phyloP scores from a whole-genome alignment of 2,797 vertebrate genomes.

The Cirrhinus mrigala region DNA sequence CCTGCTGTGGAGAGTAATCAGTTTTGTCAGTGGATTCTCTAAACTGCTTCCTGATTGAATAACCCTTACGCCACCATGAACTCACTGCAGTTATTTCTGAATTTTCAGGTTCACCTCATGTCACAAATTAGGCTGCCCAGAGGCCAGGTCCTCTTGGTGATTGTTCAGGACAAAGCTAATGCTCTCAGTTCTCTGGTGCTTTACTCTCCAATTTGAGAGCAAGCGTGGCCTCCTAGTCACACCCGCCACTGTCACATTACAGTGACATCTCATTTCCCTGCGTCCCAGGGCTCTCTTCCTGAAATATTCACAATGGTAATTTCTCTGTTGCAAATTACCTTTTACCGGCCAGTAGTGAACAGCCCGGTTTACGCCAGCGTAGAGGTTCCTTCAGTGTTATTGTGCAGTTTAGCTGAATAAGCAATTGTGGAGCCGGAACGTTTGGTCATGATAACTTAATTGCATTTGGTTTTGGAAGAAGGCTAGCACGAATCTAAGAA shows the following conservation, averaged over 20 bases:
- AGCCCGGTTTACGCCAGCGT: constrained; percentile 25
- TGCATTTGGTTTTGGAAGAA: not conserved
- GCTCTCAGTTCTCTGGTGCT: constrained; percentile 46
- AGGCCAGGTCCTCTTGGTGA: constrained; percentile 40
- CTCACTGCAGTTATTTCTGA: constrained; percentile 23
- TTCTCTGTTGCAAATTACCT: constrained; percentile 39
- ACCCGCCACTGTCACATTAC: constrained; percentile 47
- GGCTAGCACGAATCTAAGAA: constrained; percentile 3
- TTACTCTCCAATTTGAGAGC: constrained; percentile 41
- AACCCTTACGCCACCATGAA: not conserved
- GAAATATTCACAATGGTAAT: constrained; percentile 54
- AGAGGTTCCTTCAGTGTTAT: not conserved
- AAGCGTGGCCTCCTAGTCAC: constrained; percentile 35
- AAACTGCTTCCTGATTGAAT: constrained; percentile 10
- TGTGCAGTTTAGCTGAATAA: constrained; percentile 24
- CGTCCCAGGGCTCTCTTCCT: constrained; percentile 47
- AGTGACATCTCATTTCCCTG: constrained; percentile 48
- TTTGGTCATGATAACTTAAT: not conserved
- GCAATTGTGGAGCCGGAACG: not conserved
- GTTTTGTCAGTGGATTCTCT: not conserved
- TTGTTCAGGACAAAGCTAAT: constrained; percentile 38
- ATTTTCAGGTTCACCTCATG: constrained; percentile 31
- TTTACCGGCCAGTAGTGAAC: constrained; percentile 22
- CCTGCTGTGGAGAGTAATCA: not conserved
- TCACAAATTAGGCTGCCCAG: constrained; percentile 39